Evolutionary conservation across 1,140 invertebrate species (phyloP).

Genomic region (Metaphire vulgaris): DNA sequence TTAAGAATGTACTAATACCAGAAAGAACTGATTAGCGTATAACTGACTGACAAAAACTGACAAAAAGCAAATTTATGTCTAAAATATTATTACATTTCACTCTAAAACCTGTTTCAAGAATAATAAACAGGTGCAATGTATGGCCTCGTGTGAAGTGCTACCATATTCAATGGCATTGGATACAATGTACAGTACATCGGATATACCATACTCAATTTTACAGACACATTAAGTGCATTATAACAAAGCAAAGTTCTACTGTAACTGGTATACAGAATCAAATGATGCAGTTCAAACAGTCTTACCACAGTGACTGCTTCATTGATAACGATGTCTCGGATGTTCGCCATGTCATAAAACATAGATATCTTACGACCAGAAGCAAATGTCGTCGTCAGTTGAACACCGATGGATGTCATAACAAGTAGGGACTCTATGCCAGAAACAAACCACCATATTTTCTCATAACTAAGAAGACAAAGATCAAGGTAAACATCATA

Average conservation of each 20-base stretch:
- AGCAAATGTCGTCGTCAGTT: slow-evolving; percentile 17
- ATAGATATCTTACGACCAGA: slow-evolving; percentile 16
- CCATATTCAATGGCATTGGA: not conserved
- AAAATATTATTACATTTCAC: too few relatives aligned
- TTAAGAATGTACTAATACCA: not conserved
- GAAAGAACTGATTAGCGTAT: too few relatives aligned
- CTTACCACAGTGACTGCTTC: slow-evolving; percentile 23
- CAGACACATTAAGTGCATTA: not conserved
- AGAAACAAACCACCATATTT: not conserved
- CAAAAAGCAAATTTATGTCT: too few relatives aligned
- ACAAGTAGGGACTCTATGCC: slow-evolving; percentile 19
- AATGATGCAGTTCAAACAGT: not conserved
- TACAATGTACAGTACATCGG: not conserved
- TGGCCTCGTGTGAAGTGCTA: not conserved
- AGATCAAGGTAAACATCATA: not conserved
- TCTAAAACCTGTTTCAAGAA: too few relatives aligned
- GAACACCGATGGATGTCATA: slow-evolving; percentile 22
- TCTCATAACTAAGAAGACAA: not conserved
- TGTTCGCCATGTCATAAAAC: slow-evolving; percentile 19
- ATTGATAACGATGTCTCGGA: slow-evolving; percentile 23
- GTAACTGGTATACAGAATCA: too few relatives aligned
- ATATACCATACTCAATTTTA: not conserved
- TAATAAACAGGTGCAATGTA: too few relatives aligned
- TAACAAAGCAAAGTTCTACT: slow-evolving; percentile 1
- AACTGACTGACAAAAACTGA: too few relatives aligned